Evolutionary conservation across 2,797 vertebrate genomes (phyloP).

Genomic region (Petrocephalus schoutedeni): DNA sequence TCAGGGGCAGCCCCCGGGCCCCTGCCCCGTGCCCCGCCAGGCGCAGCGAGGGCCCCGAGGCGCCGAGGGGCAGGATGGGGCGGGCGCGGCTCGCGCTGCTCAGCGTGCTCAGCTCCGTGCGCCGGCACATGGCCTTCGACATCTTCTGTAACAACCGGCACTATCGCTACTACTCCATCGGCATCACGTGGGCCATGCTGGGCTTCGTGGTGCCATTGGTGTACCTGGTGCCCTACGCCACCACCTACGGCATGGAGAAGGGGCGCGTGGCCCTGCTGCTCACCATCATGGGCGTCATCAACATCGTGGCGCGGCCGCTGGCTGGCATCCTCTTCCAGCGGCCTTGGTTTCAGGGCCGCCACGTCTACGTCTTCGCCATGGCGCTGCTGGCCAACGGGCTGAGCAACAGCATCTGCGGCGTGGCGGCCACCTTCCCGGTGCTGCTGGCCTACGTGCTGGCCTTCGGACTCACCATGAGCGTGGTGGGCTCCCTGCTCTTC

Average conservation of each 20-base stretch:
- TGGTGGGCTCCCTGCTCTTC: constrained; percentile 77
- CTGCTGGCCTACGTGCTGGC: constrained; percentile 70
- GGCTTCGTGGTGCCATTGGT: constrained; percentile 78
- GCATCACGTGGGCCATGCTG: constrained; percentile 80
- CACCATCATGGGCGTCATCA: constrained; percentile 78
- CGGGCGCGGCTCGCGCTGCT: background rate
- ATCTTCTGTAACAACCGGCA: constrained; percentile 70
- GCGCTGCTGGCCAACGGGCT: constrained; percentile 76
- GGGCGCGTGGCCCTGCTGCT: constrained; percentile 73
- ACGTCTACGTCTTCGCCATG: constrained; percentile 72
- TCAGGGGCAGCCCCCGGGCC: constrained; percentile 39
- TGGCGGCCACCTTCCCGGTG: constrained; percentile 61
- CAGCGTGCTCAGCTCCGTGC: constrained; percentile 46
- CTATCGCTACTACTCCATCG: constrained; percentile 70
- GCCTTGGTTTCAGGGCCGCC: constrained; percentile 64
- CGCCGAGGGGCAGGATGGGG: background rate
- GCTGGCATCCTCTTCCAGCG: constrained; percentile 68
- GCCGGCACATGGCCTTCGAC: constrained; percentile 83
- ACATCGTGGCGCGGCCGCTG: constrained; percentile 78
- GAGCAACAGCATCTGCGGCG: constrained; percentile 78
- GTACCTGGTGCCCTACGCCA: constrained; percentile 85
- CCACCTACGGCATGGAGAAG: constrained; percentile 62
- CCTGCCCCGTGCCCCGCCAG: background rate
- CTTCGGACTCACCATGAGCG: constrained; percentile 83
- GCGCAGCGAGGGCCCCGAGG: too few species aligned